Base-by-base conservation (phyloP, 2,888 invertebrate genomes). In the Abrostola tripartita region DNA sequence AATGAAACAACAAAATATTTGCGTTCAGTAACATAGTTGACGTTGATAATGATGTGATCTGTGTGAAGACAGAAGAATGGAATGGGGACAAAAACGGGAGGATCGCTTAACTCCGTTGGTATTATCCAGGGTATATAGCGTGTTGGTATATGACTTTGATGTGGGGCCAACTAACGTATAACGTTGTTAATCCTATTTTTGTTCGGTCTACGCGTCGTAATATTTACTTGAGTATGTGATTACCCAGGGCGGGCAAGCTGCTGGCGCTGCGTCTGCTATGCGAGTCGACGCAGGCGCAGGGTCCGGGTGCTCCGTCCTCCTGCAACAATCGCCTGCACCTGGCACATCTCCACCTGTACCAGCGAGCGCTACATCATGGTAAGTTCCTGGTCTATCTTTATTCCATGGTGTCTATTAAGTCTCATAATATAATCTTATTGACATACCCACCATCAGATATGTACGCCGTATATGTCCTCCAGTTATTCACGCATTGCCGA, bases 201-300 rank as follows among this genome's bases (percentile, higher is more conserved):
- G 24, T 24, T 24, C 24, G n/a, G n/a, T n/a, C n/a, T n/a, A n/a
- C n/a, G n/a, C 24, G 24, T 24, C 24, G 24, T 4, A 24, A 24
- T 50, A 50, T 36, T n/a, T 11, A 51, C n/a, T 36, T 7, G 51
- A 7, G 5, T 4, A 8, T 55, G 24, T 7, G 44, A 10, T 61
- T n/a, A 12, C 55, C 0, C 66, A 94, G 96, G 79, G 93, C 95
- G 65, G 99, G 99, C 59, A 98, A 98, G 91, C 91, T 99, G 65
- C 96, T 97, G 81, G 99, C 99, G 0, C 96, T 98, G 81, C 97
- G 98, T 79, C 92, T 99, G 76, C 95, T 99, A 68, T 98, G 99
- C 92, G 97, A 98, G 60, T 95, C 99, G 67, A 97, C 98, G 64
- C 96, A 97, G 52, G 96, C 97, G 88, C 97, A 98, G 85, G 96